Conservation (phyloP, 2,113 vertebrate species). For the Marmota flaviventris region DNA sequence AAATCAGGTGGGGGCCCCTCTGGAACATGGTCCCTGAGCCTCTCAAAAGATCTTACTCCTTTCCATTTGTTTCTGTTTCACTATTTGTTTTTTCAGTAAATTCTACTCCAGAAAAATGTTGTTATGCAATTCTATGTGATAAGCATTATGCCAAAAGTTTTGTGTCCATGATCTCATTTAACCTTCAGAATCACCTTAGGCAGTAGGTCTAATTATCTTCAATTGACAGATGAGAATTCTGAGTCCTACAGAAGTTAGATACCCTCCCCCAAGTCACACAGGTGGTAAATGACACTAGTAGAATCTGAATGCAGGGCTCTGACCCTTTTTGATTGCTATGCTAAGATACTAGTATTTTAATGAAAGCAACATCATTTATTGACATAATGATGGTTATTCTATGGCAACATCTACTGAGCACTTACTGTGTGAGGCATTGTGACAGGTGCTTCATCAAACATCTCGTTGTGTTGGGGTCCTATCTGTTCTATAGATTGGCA, state of each 20-base stretch:
- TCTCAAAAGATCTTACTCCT: conserved; percentile 9
- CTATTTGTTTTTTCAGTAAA: conserved; percentile 12
- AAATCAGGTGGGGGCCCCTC: neutral
- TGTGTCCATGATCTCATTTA: conserved; percentile 20
- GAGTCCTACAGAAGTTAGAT: neutral
- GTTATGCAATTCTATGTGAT: neutral
- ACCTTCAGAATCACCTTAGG: conserved; percentile 40
- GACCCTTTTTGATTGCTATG: neutral
- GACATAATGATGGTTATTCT: neutral
- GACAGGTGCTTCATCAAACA: neutral
- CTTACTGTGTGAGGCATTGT: neutral
- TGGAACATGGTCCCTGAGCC: neutral
- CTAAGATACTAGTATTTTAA: conserved; percentile 21
- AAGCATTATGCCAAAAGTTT: conserved; percentile 10
- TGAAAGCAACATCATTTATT: conserved; percentile 12
- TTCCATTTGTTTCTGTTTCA: conserved; percentile 32
- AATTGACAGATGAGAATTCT: conserved; percentile 45
- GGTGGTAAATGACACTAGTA: neutral
- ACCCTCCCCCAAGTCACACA: neutral
- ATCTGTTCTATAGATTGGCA: neutral
- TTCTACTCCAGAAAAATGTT: conserved; percentile 26
- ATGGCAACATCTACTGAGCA: neutral
- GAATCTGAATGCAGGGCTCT: conserved; percentile 12
- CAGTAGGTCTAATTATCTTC: conserved; percentile 46
- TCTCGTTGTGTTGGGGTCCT: neutral